A percentile compares a stretch with the other conserved stretches of the same genome.
Conservation (phyloP, 1,140 invertebrate genomes). For the Papilio xuthus region DNA sequence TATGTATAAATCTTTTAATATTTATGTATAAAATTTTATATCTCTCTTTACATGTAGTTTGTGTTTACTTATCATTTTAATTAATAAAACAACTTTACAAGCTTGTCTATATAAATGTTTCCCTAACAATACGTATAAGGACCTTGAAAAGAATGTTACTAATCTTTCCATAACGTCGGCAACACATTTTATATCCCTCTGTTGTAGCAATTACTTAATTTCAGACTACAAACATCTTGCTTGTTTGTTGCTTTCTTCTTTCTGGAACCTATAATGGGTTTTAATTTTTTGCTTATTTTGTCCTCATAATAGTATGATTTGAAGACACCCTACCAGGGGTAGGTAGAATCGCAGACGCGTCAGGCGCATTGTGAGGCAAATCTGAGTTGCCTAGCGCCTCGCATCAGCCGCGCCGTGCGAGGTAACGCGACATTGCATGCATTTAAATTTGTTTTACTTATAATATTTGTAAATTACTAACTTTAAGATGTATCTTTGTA, state of each 20-base stretch:
- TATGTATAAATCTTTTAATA: not conserved
- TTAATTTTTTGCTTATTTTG: not conserved
- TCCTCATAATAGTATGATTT: not conserved
- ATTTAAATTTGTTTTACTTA: conserved; percentile 33
- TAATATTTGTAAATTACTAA: conserved; percentile 26
- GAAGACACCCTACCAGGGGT: not conserved
- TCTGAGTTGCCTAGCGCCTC: conserved; percentile 55
- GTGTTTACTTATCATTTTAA: too few species aligned
- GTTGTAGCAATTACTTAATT: too few species aligned
- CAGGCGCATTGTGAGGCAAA: conserved; percentile 65
- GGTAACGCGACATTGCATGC: not conserved
- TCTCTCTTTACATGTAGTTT: too few species aligned
- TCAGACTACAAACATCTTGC: too few species aligned
- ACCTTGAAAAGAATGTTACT: too few species aligned
- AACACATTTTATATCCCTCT: too few species aligned
- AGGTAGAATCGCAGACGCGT: conserved; percentile 51
- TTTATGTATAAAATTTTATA: not conserved
- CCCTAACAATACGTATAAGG: too few species aligned
- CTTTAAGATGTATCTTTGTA: not conserved
- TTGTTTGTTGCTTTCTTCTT: too few species aligned
- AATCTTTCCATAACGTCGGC: too few species aligned
- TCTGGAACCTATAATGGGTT: not conserved
- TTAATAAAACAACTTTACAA: too few species aligned
- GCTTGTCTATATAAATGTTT: too few species aligned
- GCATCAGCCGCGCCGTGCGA: not conserved